Conservation (phyloP, 30 jellyfish, hydroid and myxozoan species). For the Chrysaora quinquecirrha region DNA sequence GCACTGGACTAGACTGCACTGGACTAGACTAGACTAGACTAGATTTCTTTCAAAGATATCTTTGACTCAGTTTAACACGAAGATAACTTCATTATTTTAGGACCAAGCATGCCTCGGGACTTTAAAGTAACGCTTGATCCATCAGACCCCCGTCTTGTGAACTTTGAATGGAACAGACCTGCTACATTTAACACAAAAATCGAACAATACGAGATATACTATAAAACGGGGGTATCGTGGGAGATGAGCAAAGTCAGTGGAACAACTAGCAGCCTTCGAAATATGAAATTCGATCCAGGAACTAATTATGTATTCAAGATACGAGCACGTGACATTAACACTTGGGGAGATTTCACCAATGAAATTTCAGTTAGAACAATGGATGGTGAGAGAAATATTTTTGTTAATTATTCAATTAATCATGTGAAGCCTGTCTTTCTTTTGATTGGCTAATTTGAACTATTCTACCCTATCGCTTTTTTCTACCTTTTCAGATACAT, state of each 20-base stretch:
- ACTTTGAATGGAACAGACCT: constrained; percentile 84
- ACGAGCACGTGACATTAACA: constrained; percentile 72
- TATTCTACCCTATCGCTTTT: neutral
- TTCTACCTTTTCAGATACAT: constrained; percentile 27
- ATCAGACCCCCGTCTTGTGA: constrained; percentile 59
- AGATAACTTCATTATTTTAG: constrained; percentile 28
- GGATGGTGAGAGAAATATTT: constrained; percentile 40
- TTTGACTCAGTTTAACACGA: no score
- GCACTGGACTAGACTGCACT: no score
- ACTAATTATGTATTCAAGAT: constrained; percentile 50
- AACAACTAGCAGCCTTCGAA: constrained; percentile 28
- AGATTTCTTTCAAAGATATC: no score
- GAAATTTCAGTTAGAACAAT: constrained; percentile 38
- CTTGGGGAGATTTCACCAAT: constrained; percentile 57
- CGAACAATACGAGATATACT: constrained; percentile 56
- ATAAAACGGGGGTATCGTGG: constrained; percentile 58
- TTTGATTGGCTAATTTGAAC: neutral
- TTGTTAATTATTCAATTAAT: neutral
- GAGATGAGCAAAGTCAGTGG: constrained; percentile 42
- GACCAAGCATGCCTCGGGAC: constrained; percentile 75
- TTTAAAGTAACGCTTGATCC: constrained; percentile 58
- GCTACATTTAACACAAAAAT: constrained; percentile 37
- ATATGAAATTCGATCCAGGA: constrained; percentile 32
- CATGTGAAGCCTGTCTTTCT: neutral
- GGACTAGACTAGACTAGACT: no score